Evolutionary conservation across 1,140 invertebrate genomes (phyloP), one percentile per base, ranked within the genome.

Genomic region (Drosophila elegans): DNA sequence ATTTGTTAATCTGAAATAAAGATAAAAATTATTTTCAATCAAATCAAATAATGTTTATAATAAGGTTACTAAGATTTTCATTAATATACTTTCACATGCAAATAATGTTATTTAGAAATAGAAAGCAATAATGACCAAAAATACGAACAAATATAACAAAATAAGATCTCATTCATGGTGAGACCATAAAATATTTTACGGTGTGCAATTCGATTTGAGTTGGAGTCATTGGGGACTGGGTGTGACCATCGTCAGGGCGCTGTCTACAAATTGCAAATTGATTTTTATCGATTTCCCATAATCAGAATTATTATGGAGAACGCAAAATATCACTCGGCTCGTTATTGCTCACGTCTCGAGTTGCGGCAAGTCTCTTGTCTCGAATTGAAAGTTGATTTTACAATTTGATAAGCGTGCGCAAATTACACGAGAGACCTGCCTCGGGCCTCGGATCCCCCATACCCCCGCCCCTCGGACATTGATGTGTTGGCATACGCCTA

Each of bases 181-280:
- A 10, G 34, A n/a, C 56, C 34, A n/a, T 59, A 62, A 41, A 59
- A 59, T 41, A 29, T 36, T 34, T 32, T 21, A 4, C 4, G 39
- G 52, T 61, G 41, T 55, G 38, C 57, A 62, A 66, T 52, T 53
- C 46, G 41, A 32, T 55, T 55, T 10, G 12, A 42, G 46, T 21
- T 64, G 34, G 54, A 46, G 72, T 36, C 27, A 42, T 46, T 62
- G 51, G 41, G 36, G 38, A 44, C 63, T 81, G 75, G 78, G 82
- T 79, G 83, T 59, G 73, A 76, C 62, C 55, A 56, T 66, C 67
- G 81, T 38, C 59, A 60, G 53, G 49, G 36, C 34, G 60, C 63
- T 79, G 81, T 81, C 81, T 74, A 88, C 83, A 89, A 86, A 86
- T 86, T 86, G 83, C 74, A 86, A 86, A 86, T 86, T 86, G 83